These are phyloP conservation scores for Struthio camelus DNA, from an alignment of 2,113 vertebrate species.

Conservation along the genomic window DNA sequence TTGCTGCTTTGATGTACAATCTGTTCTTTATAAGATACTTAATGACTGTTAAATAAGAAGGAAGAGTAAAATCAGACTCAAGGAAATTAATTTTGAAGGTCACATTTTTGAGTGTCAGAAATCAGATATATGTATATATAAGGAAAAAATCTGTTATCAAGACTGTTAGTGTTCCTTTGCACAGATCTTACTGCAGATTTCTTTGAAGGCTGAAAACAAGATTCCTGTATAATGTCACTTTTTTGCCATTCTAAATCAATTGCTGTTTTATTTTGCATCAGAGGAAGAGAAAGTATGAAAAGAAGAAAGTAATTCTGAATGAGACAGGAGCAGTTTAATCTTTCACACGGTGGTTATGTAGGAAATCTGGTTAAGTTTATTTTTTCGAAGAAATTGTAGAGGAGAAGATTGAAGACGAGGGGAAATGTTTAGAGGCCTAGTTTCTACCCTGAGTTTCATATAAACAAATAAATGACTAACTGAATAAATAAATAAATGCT, in stretches of 20 bases:
- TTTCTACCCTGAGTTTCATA: neutral
- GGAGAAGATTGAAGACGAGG: neutral
- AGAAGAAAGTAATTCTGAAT: constrained; percentile 22
- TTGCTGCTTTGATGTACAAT: neutral
- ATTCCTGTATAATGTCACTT: neutral
- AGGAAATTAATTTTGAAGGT: constrained; percentile 62
- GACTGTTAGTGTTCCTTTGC: neutral
- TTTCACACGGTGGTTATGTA: constrained; percentile 30
- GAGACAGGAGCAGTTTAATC: constrained; percentile 15
- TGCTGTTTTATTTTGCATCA: neutral
- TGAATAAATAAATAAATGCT: neutral
- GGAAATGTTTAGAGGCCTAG: neutral
- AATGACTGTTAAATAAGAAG: constrained; percentile 31
- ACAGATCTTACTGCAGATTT: constrained; percentile 1
- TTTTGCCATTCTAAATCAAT: neutral
- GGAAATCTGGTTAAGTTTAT: neutral
- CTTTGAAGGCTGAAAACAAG: neutral
- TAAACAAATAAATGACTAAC: neutral
- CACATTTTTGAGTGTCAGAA: constrained; percentile 39
- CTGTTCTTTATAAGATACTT: constrained; percentile 25
- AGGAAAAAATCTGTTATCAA: neutral
- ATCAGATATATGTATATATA: constrained; percentile 8
- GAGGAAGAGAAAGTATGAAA: neutral
- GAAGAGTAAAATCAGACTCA: neutral
- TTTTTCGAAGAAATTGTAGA: neutral